Conservation (phyloP, 2,888 invertebrate genomes). For the Operophtera brumata region DNA sequence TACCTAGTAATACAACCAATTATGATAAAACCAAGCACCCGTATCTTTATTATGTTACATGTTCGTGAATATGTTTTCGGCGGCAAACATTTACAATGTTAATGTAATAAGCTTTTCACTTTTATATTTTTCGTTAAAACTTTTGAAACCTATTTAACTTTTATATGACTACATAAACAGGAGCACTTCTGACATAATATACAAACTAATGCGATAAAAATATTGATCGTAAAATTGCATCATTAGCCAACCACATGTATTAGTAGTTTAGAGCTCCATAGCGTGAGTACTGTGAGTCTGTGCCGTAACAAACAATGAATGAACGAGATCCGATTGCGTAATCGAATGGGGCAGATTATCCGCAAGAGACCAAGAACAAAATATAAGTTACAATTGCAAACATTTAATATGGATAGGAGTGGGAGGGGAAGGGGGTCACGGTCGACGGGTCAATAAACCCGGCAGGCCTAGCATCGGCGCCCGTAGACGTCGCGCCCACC, state of each 20-base stretch:
- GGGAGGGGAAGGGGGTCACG: slow-evolving; percentile 59
- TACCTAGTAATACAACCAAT: slow-evolving; percentile 2
- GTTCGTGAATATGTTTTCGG: background rate
- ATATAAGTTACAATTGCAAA: slow-evolving; percentile 25
- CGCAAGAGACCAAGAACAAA: slow-evolving; percentile 8
- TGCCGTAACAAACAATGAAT: slow-evolving; percentile 14
- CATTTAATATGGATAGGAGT: slow-evolving; percentile 12
- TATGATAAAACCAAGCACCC: slow-evolving; percentile 12
- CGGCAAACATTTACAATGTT: background rate
- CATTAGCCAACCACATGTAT: too few species aligned
- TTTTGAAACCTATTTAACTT: too few species aligned
- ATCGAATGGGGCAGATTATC: slow-evolving; percentile 18
- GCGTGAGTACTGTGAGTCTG: too few species aligned
- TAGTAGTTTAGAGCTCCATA: background rate
- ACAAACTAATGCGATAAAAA: background rate
- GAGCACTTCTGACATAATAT: background rate
- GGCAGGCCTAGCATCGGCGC: slow-evolving; percentile 41
- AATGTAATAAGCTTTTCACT: background rate
- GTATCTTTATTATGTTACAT: slow-evolving; percentile 6
- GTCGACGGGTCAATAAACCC: slow-evolving; percentile 67
- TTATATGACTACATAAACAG: background rate
- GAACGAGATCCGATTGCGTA: slow-evolving; percentile 22
- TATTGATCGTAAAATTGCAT: too few species aligned
- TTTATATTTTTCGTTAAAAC: background rate
- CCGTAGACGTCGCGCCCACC: slow-evolving; percentile 48